Evolutionary conservation across 1,140 invertebrate genomes (phyloP), one percentile per base, ranked within the genome.

Genomic region (Bathynomus jamesi): DNA sequence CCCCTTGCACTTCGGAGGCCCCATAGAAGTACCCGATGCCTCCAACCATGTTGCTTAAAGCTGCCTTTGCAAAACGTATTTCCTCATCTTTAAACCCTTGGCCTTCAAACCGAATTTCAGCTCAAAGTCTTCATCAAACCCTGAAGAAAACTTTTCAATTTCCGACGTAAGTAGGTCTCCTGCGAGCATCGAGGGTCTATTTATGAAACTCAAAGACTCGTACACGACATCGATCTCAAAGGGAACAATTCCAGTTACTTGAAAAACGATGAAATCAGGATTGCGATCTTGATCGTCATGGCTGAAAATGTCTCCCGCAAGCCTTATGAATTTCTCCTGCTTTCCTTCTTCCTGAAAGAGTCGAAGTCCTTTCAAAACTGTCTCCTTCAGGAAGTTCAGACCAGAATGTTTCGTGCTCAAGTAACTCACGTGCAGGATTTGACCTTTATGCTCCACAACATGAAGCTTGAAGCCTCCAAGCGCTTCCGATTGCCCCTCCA

Each of bases 1-100:
- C 81, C 7, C 93, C 96, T 80, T 91, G 88, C 0, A 99, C 96
- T 53, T 89, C 0, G 95, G 94, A 2, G 89, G 86, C 3, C 96
- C 97, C 83, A 96, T 94, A 83, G 98, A 99, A 81, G 98, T 98
- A 0, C 96, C 96, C 72, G 99, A 90, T 0, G 95, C 91, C 0
- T 97, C 97, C 11, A 99, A 78, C 87, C 98, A n/a, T 89, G 82
- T 99, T 99, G 67, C 95, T 96, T 28, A 99, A 83, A 0, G 91
- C 90, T 69, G 92, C 88, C 82, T 92, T 89, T 0, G 95, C 95
- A 85, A 97, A 93, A 4, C 83, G 78, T 31, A 93, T 86, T 73
- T 94, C 87, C 24, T 88, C 85, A 0, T 84, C 80, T 4, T 83
- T 82, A 78, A 89, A 96, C 0, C 89, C 81, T 92, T 94, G 7